These are phyloP conservation scores for Rhagium mordax DNA, from an alignment of 2,888 invertebrate genomes.

Conservation along the genomic window DNA sequence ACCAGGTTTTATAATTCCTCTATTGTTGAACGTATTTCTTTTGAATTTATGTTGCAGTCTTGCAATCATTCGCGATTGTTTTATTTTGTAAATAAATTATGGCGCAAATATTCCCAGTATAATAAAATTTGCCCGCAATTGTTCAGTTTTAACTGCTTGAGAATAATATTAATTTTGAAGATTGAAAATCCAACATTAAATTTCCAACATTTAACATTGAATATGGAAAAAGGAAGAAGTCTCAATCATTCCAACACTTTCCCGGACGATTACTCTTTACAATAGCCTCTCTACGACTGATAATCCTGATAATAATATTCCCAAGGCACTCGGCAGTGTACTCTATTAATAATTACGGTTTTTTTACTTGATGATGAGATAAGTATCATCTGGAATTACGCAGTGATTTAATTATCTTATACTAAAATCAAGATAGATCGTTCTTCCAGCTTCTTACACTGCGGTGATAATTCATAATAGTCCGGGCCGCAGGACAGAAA, in stretches of 20 bases:
- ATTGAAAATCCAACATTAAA: no score
- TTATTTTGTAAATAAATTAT: conserved; percentile 3
- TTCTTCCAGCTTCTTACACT: neutral
- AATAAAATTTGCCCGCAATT: no score
- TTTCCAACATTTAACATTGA: no score
- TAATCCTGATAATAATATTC: neutral
- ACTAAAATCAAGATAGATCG: neutral
- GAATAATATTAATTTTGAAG: no score
- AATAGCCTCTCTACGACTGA: neutral
- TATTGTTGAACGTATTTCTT: neutral
- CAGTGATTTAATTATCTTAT: neutral
- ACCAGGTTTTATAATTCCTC: neutral
- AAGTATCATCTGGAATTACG: neutral
- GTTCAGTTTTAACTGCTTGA: no score
- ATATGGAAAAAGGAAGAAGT: no score
- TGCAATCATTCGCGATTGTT: conserved; percentile 9
- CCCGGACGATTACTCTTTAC: neutral
- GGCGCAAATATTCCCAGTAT: neutral
- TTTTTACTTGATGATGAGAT: neutral
- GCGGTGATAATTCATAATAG: neutral
- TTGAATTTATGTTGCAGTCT: conserved; percentile 10
- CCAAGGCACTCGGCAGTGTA: neutral
- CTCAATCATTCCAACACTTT: no score
- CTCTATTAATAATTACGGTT: neutral
- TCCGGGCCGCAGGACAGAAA: no score